Evolutionary conservation across 1,140 invertebrate genomes (phyloP).

Genomic region (Neuroterus valhalla): DNA sequence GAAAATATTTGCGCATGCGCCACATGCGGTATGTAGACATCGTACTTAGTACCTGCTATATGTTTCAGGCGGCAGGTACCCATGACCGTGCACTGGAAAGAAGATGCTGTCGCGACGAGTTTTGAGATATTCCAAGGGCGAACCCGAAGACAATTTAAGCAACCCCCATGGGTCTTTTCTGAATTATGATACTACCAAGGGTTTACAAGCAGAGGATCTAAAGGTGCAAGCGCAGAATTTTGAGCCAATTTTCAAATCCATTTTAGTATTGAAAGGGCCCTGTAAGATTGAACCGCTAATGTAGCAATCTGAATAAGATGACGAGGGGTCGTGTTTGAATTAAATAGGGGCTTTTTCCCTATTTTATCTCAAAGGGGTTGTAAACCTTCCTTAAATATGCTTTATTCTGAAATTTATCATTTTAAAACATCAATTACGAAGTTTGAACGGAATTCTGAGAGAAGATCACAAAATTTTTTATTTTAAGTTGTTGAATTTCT

Average conservation of each 20-base stretch:
- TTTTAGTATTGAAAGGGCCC: background rate
- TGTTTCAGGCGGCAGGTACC: slow-evolving; percentile 9
- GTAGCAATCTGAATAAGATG: background rate
- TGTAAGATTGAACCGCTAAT: background rate
- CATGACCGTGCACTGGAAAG: background rate
- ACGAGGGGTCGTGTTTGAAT: no score
- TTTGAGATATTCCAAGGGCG: slow-evolving; percentile 1
- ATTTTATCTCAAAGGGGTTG: no score
- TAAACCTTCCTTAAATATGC: no score
- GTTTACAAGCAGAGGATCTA: background rate
- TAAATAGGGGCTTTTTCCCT: no score
- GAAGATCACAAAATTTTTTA: no score
- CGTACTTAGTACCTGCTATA: background rate
- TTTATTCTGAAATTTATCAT: no score
- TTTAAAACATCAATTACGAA: no score
- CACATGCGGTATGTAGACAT: slow-evolving; percentile 34
- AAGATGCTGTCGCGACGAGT: slow-evolving; percentile 1
- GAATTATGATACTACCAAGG: background rate
- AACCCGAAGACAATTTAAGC: slow-evolving; percentile 6
- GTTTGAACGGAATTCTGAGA: no score
- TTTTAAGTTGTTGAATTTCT: no score
- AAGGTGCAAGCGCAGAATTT: background rate
- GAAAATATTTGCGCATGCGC: slow-evolving; percentile 49
- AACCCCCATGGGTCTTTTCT: background rate
- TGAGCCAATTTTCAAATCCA: background rate